A percentile compares a stretch with the other conserved stretches of the same genome.
Evolutionary conservation across 2,113 vertebrate species (phyloP).

Genomic region (Archilochus colubris): DNA sequence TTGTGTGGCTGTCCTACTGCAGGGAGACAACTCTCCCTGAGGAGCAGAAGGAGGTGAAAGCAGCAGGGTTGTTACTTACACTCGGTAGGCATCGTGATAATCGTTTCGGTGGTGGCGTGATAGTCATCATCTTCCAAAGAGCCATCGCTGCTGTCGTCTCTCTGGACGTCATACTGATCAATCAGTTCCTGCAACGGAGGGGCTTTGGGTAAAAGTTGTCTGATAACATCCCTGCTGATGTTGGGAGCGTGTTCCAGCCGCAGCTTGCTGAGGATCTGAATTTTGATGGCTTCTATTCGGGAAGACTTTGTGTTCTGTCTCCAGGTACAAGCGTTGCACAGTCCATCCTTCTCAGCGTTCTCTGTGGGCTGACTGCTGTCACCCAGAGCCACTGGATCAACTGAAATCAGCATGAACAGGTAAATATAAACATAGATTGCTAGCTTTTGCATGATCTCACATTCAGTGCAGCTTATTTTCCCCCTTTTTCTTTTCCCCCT

Average conservation of each 20-base stretch:
- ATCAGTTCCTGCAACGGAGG: slow-evolving; percentile 96
- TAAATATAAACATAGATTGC: slow-evolving; percentile 78
- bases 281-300: slow-evolving; percentile 95
- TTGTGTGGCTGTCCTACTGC: slow-evolving; percentile 69
- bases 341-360: slow-evolving; percentile 83
- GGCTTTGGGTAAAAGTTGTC: slow-evolving; percentile 94
- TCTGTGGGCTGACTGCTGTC: slow-evolving; percentile 82
- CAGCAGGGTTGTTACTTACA: slow-evolving; percentile 84
- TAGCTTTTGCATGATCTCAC: slow-evolving; percentile 86
- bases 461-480: slow-evolving; percentile 52
- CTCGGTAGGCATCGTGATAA: slow-evolving; percentile 94
- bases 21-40: slow-evolving; percentile 59
- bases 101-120: slow-evolving; percentile 92
- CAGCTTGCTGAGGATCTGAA: slow-evolving; percentile 98
- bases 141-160: slow-evolving; percentile 90
- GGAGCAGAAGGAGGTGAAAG: slow-evolving; percentile 49
- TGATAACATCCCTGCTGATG: slow-evolving; percentile 94
- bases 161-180: slow-evolving; percentile 97
- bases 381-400: slow-evolving; percentile 84
- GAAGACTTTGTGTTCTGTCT: slow-evolving; percentile 94
- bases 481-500: slow-evolving; percentile 25
- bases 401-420: slow-evolving; percentile 84
- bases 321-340: slow-evolving; percentile 91
- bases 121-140: slow-evolving; percentile 94
- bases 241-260: slow-evolving; percentile 96